These are phyloP conservation scores for Oncorhynchus clarkii DNA, from an alignment of 2,113 vertebrate genomes.

Conservation along the genomic window DNA sequence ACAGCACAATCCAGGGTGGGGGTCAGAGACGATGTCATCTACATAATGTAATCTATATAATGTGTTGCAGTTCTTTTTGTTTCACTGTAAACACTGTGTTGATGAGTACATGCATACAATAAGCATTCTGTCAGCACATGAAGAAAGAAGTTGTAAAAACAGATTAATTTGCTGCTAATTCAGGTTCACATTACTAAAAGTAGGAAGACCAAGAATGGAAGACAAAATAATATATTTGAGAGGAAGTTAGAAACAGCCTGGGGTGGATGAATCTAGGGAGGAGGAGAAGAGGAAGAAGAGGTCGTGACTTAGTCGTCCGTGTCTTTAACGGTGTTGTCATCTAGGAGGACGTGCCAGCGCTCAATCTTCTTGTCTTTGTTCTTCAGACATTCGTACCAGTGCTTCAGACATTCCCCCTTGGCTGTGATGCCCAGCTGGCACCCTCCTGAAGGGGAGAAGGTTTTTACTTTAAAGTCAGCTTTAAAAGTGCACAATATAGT, in stretches of 20 bases:
- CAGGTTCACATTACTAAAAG: no score
- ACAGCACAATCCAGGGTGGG: no score
- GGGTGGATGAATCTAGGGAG: not conserved
- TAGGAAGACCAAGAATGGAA: not conserved
- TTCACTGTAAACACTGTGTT: not conserved
- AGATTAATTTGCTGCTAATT: no score
- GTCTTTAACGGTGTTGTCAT: constrained; percentile 83
- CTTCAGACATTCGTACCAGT: constrained; percentile 98
- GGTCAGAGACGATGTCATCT: not conserved
- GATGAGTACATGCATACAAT: no score
- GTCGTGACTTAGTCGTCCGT: constrained; percentile 74
- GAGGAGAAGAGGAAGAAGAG: not conserved
- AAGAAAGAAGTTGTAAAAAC: no score
- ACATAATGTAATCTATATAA: no score
- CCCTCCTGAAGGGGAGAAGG: constrained; percentile 64
- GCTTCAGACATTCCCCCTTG: constrained; percentile 94
- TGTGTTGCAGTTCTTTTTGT: not conserved
- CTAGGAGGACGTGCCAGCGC: constrained; percentile 93
- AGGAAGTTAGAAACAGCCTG: not conserved
- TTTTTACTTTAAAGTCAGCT: not conserved
- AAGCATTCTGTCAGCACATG: no score
- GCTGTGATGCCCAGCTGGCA: constrained; percentile 94
- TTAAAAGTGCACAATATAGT: not conserved
- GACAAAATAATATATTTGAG: not conserved
- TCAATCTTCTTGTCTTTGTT: constrained; percentile 99